phyloP scores from a whole-genome alignment of 2,113 vertebrate genomes.

The Pavo muticus region DNA sequence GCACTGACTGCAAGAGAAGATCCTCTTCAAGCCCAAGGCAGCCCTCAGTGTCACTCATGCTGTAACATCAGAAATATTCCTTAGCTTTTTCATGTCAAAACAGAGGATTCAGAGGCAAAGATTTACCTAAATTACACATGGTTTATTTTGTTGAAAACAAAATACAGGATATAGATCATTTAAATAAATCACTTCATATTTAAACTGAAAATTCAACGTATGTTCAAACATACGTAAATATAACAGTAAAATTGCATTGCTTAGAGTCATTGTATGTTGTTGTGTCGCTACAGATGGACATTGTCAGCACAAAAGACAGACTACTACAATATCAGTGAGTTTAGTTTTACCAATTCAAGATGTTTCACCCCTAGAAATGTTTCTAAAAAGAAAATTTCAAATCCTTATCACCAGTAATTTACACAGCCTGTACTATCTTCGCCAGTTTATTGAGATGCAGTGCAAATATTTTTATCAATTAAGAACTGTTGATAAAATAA shows the following conservation, averaged over 20 bases:
- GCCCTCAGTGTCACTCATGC: neutral
- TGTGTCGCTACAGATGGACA: conserved; percentile 16
- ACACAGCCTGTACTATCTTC: conserved; percentile 2
- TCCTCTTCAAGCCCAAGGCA: neutral
- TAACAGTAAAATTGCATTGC: neutral
- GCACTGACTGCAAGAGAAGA: neutral
- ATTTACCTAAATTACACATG: neutral
- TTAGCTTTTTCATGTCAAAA: neutral
- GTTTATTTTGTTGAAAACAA: neutral
- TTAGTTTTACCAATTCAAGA: conserved; percentile 38
- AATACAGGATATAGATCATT: neutral
- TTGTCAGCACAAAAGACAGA: conserved; percentile 9
- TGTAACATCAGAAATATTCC: neutral
- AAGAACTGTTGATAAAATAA: neutral
- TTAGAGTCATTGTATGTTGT: neutral
- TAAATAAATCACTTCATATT: neutral
- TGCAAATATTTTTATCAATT: neutral
- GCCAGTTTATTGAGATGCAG: neutral
- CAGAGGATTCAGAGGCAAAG: neutral
- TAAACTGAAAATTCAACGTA: neutral
- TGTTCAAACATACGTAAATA: neutral
- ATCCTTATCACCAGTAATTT: conserved; percentile 41
- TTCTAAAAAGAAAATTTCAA: neutral
- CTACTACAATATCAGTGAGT: conserved; percentile 26
- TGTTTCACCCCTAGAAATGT: conserved; percentile 38